Percentiles rank a stretch among this genome's conserved stretches.
Conservation (phyloP, 2,113 vertebrate species). For the Aspidoscelis tigris region DNA sequence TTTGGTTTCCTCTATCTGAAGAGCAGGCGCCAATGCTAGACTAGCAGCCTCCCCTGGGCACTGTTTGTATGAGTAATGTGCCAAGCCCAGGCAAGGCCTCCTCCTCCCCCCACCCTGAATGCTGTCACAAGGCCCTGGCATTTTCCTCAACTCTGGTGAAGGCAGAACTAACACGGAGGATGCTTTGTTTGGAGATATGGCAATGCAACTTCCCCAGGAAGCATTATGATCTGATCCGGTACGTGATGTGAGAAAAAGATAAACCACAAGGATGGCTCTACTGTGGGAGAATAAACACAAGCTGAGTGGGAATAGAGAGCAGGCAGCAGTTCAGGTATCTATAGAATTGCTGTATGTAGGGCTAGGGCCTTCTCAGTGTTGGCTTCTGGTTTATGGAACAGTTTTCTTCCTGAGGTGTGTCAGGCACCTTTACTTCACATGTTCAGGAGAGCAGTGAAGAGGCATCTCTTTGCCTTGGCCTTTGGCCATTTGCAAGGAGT, state of each 20-base stretch:
- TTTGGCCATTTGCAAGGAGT: too few relatives aligned
- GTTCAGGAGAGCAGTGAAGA: too few relatives aligned
- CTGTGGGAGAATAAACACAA: not conserved
- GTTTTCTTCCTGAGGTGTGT: too few relatives aligned
- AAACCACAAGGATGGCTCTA: not conserved
- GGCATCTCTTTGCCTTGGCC: too few relatives aligned
- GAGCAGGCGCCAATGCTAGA: constrained; percentile 26
- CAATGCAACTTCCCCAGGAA: not conserved
- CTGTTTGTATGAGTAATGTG: constrained; percentile 17
- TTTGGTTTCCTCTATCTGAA: constrained; percentile 24
- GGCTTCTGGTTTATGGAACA: too few relatives aligned
- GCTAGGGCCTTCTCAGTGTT: too few relatives aligned
- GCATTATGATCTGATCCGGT: not conserved
- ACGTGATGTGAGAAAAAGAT: not conserved
- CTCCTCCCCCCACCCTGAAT: not conserved
- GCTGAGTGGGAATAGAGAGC: too few relatives aligned
- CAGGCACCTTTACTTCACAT: too few relatives aligned
- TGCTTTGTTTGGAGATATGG: not conserved
- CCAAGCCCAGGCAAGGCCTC: not conserved
- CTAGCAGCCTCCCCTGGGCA: constrained; percentile 21
- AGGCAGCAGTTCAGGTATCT: not conserved
- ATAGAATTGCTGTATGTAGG: not conserved
- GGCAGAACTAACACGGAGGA: not conserved
- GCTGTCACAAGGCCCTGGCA: constrained; percentile 28
- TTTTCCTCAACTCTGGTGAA: constrained; percentile 13